These are phyloP conservation scores for Pampusana beccarii DNA, from an alignment of 2,113 vertebrate species.

Conservation along the genomic window DNA sequence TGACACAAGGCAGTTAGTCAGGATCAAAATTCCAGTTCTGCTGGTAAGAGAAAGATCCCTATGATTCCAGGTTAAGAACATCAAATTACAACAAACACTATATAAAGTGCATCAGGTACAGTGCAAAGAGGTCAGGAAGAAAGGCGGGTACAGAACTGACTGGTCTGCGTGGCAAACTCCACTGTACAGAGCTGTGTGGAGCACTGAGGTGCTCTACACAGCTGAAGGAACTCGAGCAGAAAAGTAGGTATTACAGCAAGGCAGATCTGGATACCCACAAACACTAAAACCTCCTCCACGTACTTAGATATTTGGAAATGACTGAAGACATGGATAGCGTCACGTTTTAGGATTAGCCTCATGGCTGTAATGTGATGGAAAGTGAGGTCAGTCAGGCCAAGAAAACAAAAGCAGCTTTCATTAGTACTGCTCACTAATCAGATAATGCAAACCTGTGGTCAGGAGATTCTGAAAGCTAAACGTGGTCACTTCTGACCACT, in stretches of 20 bases:
- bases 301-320: not conserved
- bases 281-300: not conserved
- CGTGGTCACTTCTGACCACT: not conserved
- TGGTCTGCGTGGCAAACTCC: not conserved
- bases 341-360: not conserved
- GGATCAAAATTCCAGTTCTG: slow-evolving; percentile 51
- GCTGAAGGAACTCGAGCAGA: not conserved
- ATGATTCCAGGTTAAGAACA: slow-evolving; percentile 28
- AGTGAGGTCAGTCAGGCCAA: slow-evolving; percentile 14
- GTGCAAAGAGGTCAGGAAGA: slow-evolving; percentile 75
- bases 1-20: slow-evolving; percentile 43
- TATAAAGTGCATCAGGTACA: slow-evolving; percentile 80
- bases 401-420: slow-evolving; percentile 30
- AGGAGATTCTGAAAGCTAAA: not conserved
- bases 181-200: not conserved
- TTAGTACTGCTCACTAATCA: slow-evolving; percentile 49
- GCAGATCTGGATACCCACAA: not conserved
- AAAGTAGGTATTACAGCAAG: not conserved
- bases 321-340: not conserved
- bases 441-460: slow-evolving; percentile 17
- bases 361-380: not conserved
- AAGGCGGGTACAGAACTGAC: slow-evolving; percentile 2
- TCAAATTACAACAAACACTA: slow-evolving; percentile 26
- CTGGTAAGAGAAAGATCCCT: slow-evolving; percentile 52
- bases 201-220: not conserved